These are phyloP conservation scores for Hiodon alosoides DNA, from an alignment of 2,113 vertebrate species.

Conservation along the genomic window DNA sequence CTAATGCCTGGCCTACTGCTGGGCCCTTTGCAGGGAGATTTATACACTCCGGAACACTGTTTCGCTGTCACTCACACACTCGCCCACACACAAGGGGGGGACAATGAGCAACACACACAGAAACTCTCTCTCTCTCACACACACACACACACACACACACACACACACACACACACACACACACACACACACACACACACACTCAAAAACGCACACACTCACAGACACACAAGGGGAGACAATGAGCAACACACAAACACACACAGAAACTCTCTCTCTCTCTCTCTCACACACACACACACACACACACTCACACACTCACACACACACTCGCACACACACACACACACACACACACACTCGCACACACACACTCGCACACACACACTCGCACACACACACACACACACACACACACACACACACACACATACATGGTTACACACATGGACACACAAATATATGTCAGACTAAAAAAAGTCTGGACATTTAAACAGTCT, in stretches of 20 bases:
- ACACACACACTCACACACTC: conserved; percentile 1
- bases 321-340: conserved; percentile 16
- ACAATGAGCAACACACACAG: background rate
- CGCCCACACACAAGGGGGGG: conserved; percentile 18
- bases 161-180: conserved; percentile 10
- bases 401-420: conserved; percentile 4
- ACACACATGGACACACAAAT: background rate
- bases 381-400: too few relatives aligned
- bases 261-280: background rate
- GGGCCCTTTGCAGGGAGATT: conserved; percentile 47
- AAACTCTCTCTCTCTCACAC: conserved; percentile 16
- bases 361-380: too few relatives aligned
- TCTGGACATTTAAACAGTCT: too few relatives aligned
- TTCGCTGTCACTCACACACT: conserved; percentile 56
- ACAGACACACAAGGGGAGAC: conserved; percentile 18
- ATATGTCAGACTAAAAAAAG: background rate
- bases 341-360: conserved; percentile 8
- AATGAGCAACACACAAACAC: too few relatives aligned
- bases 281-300: conserved; percentile 14
- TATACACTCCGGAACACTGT: conserved; percentile 53
- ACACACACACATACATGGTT: background rate
- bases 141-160: conserved; percentile 12
- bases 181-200: conserved; percentile 1
- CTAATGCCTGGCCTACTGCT: conserved; percentile 52
- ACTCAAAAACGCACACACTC: background rate